Evolutionary conservation across 2,113 vertebrate species (phyloP).

Genomic region (Tupaia chinensis): DNA sequence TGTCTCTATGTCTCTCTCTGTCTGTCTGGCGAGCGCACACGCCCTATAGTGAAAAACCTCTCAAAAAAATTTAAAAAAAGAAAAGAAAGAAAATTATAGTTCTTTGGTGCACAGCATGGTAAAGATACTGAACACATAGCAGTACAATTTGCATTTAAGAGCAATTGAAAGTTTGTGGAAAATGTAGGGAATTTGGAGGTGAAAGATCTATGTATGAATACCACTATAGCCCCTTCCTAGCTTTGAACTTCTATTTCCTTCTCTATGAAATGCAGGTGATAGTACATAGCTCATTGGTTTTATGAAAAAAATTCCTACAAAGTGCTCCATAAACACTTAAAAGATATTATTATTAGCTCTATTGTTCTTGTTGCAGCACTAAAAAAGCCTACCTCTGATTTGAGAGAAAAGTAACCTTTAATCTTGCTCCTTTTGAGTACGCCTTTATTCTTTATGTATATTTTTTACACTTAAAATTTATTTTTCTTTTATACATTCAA

Average conservation of each 20-base stretch:
- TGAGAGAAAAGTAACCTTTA: background rate
- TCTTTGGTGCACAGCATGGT: background rate
- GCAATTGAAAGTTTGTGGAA: background rate
- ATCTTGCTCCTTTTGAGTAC: background rate
- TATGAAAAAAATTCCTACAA: conserved; percentile 11
- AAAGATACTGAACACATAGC: background rate
- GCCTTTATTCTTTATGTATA: background rate
- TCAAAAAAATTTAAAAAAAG: too few species aligned
- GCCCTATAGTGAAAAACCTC: too few species aligned
- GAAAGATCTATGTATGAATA: background rate
- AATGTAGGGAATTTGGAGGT: background rate
- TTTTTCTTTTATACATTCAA: too few species aligned
- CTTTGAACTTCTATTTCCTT: background rate
- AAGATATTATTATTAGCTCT: background rate
- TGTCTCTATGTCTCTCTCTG: too few species aligned
- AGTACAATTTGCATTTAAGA: background rate
- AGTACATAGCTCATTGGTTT: background rate
- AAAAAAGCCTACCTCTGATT: background rate
- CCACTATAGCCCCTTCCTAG: background rate
- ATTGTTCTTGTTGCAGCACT: background rate
- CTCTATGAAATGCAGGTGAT: background rate
- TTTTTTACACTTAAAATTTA: too few species aligned
- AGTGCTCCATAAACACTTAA: background rate
- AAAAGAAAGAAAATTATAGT: background rate
- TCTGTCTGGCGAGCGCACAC: too few species aligned